A percentile compares a stretch with the other conserved stretches of the same genome.
phyloP scores from a whole-genome alignment of 2,113 vertebrate species.

The Motacilla alba region DNA sequence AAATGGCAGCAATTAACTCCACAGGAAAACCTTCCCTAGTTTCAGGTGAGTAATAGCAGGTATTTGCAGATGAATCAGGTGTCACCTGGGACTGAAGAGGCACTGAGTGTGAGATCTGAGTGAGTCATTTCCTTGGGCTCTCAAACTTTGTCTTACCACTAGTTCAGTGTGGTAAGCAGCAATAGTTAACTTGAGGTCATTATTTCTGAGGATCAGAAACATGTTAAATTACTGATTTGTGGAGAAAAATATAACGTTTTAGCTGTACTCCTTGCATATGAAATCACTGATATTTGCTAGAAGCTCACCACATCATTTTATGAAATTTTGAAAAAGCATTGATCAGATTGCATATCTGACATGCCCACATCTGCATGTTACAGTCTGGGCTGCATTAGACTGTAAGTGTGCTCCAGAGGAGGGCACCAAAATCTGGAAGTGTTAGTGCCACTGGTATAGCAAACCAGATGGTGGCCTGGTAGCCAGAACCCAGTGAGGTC shows the following conservation, averaged over 20 bases:
- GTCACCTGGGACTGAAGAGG: slow-evolving; percentile 12
- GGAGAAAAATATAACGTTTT: neutral
- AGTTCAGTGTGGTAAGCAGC: neutral
- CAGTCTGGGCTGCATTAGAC: neutral
- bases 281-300: neutral
- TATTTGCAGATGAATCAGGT: slow-evolving; percentile 25
- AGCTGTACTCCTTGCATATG: neutral
- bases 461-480: neutral
- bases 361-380: neutral
- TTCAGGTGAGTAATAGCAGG: slow-evolving; percentile 13
- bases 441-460: neutral
- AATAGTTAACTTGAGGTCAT: neutral
- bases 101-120: neutral
- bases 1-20: neutral
- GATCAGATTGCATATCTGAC: neutral
- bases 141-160: neutral
- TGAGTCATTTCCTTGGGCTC: slow-evolving; percentile 37
- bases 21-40: neutral
- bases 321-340: neutral
- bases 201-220: neutral
- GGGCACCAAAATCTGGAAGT: neutral
- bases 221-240: neutral
- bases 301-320: neutral
- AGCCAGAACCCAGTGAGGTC: rapidly evolving
- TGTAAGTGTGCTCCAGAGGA: neutral